Conservation (phyloP, 1,140 invertebrate species). For the Drosophila pallidifrons region DNA sequence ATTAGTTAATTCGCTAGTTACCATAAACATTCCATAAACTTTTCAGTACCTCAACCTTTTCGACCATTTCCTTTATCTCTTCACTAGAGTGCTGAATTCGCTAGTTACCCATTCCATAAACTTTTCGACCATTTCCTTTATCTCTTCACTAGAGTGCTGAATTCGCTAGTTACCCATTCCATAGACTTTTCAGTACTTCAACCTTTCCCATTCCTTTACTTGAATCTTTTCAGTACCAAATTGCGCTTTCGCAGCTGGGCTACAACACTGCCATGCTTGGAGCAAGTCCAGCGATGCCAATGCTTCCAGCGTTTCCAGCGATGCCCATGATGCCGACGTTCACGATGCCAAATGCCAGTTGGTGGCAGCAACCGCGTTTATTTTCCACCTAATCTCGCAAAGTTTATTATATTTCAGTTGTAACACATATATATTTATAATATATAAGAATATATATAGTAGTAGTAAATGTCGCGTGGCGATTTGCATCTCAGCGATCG, state of each 20-base stretch:
- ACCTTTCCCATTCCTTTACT: too few relatives aligned
- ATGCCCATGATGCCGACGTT: slow-evolving; percentile 13
- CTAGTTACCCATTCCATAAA: neutral
- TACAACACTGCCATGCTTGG: neutral
- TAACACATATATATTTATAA: slow-evolving; percentile 16
- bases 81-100: neutral
- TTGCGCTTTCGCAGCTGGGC: slow-evolving; percentile 4
- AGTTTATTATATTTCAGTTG: slow-evolving; percentile 25
- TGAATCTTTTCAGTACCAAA: slow-evolving; percentile 9
- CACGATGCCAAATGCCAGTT: slow-evolving; percentile 13
- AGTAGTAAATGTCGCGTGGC: neutral
- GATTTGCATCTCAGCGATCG: slow-evolving; percentile 44
- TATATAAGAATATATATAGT: neutral
- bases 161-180: too few relatives aligned
- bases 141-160: too few relatives aligned
- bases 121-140: neutral
- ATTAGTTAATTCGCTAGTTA: neutral
- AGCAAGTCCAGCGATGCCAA: neutral
- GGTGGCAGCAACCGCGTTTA: slow-evolving; percentile 14
- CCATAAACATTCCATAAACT: too few relatives aligned
- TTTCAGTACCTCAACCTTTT: neutral
- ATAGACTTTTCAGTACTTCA: too few relatives aligned
- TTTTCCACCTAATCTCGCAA: neutral
- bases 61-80: neutral
- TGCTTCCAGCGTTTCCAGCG: neutral